phyloP scores from a whole-genome alignment of 2,888 invertebrate species.

The Spilarctia lutea region DNA sequence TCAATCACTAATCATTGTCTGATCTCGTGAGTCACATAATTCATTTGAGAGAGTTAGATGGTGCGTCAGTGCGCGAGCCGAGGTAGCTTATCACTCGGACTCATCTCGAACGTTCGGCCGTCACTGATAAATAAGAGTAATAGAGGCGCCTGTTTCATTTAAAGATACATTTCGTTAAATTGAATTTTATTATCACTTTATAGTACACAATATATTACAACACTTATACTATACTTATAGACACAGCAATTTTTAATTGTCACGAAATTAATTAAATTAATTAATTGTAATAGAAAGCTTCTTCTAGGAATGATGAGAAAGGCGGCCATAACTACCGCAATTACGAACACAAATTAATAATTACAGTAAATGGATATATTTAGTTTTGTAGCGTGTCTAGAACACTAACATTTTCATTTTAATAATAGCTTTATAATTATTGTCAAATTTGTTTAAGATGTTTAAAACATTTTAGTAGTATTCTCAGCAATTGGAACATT shows the following conservation, averaged over 20 bases:
- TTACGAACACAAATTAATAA: too few relatives aligned
- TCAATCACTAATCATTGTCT: not conserved
- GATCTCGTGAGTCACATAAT: not conserved
- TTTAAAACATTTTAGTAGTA: too few relatives aligned
- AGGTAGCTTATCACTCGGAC: slow-evolving; percentile 17
- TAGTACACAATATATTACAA: slow-evolving; percentile 5
- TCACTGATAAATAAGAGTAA: slow-evolving; percentile 18
- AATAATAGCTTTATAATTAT: too few relatives aligned
- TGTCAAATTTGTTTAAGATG: too few relatives aligned
- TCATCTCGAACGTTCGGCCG: slow-evolving; percentile 16
- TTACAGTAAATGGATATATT: too few relatives aligned
- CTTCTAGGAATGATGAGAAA: not conserved
- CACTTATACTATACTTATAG: not conserved
- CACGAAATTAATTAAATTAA: too few relatives aligned
- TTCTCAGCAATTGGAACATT: too few relatives aligned
- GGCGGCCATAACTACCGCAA: not conserved
- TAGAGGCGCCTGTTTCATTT: slow-evolving; percentile 16
- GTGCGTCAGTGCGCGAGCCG: slow-evolving; percentile 13
- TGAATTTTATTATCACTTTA: slow-evolving; percentile 2
- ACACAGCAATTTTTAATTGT: not conserved
- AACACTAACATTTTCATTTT: too few relatives aligned
- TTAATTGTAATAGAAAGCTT: too few relatives aligned
- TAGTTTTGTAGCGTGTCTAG: too few relatives aligned
- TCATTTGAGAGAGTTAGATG: slow-evolving; percentile 1
- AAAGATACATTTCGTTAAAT: slow-evolving; percentile 1